Conservation (phyloP, 2,113 vertebrate genomes). For the Podarcis raffonei region DNA sequence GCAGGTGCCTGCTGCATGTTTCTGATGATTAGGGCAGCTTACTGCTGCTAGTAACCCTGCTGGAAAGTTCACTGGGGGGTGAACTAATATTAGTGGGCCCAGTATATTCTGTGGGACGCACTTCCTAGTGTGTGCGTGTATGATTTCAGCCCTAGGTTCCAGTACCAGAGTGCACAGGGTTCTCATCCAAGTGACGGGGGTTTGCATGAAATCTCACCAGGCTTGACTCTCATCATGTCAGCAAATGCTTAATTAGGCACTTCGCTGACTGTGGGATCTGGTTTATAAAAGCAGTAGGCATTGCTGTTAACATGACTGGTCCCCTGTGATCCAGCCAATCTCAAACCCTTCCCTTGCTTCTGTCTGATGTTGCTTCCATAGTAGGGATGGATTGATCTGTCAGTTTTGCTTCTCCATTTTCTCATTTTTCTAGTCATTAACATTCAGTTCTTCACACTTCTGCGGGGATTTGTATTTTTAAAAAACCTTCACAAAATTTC, state of each 20-base stretch:
- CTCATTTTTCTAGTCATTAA: too few relatives aligned
- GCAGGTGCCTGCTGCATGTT: neutral
- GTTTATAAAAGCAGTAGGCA: neutral
- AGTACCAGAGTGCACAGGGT: neutral
- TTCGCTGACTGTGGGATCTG: neutral
- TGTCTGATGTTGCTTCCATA: neutral
- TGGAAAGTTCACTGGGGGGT: neutral
- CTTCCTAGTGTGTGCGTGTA: too few relatives aligned
- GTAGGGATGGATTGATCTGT: too few relatives aligned
- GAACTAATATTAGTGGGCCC: too few relatives aligned
- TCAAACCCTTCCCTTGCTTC: neutral
- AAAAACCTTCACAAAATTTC: too few relatives aligned
- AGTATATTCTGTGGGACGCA: too few relatives aligned
- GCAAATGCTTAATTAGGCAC: neutral
- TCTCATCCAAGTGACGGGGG: neutral
- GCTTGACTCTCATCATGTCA: neutral
- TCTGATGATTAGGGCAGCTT: neutral
- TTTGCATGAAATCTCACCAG: neutral
- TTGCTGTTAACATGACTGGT: neutral
- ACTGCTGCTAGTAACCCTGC: neutral
- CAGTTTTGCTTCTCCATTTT: too few relatives aligned
- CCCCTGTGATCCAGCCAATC: neutral
- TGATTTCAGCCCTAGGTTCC: neutral
- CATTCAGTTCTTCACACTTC: too few relatives aligned
- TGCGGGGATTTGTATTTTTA: too few relatives aligned